Conservation (phyloP, 2,797 vertebrate species). For the Gallinago solitaria region DNA sequence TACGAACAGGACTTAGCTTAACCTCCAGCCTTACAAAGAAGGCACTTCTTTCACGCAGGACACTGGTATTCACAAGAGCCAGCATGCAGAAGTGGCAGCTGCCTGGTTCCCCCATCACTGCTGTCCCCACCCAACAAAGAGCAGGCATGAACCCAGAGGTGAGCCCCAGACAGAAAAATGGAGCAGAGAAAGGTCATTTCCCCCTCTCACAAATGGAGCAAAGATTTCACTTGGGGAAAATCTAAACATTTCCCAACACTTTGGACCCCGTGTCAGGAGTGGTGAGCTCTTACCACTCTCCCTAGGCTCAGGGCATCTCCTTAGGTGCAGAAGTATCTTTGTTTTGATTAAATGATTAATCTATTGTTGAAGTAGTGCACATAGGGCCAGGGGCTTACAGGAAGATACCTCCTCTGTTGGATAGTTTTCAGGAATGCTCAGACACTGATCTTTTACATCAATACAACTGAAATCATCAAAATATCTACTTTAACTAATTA, state of each 20-base stretch:
- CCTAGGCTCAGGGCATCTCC: neutral
- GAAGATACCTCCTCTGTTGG: neutral
- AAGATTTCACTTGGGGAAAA: neutral
- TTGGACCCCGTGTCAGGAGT: neutral
- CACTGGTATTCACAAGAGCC: neutral
- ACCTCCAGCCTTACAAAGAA: neutral
- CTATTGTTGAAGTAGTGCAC: neutral
- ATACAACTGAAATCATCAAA: conserved; percentile 39
- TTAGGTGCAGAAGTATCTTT: neutral
- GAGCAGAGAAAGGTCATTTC: neutral
- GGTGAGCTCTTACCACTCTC: neutral
- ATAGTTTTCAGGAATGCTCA: conserved; percentile 16
- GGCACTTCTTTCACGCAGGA: neutral
- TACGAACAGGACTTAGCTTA: neutral
- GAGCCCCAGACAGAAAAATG: neutral
- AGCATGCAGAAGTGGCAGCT: neutral
- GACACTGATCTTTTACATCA: conserved; percentile 9
- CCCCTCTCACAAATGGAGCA: neutral
- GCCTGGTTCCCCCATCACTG: neutral
- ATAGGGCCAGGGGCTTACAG: neutral
- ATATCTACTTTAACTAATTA: conserved; percentile 57
- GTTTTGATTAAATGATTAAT: neutral
- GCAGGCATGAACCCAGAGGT: neutral
- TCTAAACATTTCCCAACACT: neutral
- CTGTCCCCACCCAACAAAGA: neutral